Base-by-base conservation (phyloP, 2,797 vertebrate species). In the Parotocinclus haroldoi region DNA sequence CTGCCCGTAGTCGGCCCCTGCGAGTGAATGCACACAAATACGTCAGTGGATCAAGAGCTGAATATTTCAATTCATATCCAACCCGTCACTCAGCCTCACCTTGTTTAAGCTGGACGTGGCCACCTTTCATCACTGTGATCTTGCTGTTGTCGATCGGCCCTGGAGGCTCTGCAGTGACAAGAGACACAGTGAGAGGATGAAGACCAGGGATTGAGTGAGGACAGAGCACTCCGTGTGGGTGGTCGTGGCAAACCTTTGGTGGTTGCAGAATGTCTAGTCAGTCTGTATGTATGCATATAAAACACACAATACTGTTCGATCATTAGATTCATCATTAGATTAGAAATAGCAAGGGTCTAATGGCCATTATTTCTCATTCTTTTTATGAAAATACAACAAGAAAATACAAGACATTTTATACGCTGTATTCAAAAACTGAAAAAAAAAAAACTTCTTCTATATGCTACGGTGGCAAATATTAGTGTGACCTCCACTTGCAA, bases 1-100 rank as follows among this genome's bases (percentile, higher is more conserved):
- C 89, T 99, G 97, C 57, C 97, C 97, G 0, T 98, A 99, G 83
- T 99, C 97, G 0, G 97, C 96, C 19, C 97, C 97, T 98, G 82
- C 0, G 16, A 51, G 27, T 8, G 55, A 19, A 38, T 6, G 64
- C 1, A 27, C 3, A 49, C 11, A 56, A 37, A 14, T 54, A 44
- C 37, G 55, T 1, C 27, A 12, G 4, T 39, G 12, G 14, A 27
- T 16, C 49, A 7, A 7, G 40, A 42, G 10, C 10, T 42, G n/a
- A n/a, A n/a, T n/a, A n/a, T 7, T 11, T 42, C 40, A 55, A 10
- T 8, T 11, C 27, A 12, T 10, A 17, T 45, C 17, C 1, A 46
- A 65, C 5, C 27, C 27, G 14, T 12, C n/a, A n/a, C 7, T 51
- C 14, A 39, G 5, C 4, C 67, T 86, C 78, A 98, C 97, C 96